Conservation (phyloP, 2,113 vertebrate genomes). For the Pomatostomus ruficeps region DNA sequence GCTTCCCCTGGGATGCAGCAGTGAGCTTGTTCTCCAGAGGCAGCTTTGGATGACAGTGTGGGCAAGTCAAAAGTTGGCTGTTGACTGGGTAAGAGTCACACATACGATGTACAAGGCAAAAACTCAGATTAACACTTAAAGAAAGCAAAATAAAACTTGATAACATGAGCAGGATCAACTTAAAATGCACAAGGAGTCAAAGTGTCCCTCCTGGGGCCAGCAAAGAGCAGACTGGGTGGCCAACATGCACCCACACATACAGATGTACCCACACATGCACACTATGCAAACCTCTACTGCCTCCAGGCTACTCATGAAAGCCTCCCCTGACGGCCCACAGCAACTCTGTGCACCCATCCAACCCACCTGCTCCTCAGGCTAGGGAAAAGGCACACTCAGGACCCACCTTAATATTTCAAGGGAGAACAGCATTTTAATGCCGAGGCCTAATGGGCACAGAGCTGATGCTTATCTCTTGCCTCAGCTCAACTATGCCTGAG, state of each 20-base stretch:
- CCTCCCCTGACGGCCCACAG: not conserved
- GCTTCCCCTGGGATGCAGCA: not conserved
- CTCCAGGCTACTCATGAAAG: not conserved
- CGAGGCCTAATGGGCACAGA: not conserved
- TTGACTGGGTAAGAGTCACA: constrained; percentile 66
- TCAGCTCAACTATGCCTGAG: not conserved
- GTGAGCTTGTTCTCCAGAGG: not conserved
- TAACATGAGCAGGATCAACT: constrained; percentile 51
- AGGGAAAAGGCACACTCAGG: not conserved
- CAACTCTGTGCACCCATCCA: not conserved
- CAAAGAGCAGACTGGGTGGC: not conserved
- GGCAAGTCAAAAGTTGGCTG: not conserved
- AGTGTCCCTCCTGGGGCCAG: not conserved
- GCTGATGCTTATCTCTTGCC: not conserved
- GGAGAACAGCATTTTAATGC: not conserved
- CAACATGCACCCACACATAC: not conserved
- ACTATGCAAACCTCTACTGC: not conserved
- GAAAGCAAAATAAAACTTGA: constrained; percentile 50
- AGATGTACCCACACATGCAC: not conserved
- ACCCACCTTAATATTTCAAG: not conserved
- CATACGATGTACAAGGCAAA: not conserved
- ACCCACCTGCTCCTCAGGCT: not conserved
- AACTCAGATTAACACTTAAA: constrained; percentile 33
- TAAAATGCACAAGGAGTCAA: constrained; percentile 24
- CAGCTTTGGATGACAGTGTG: not conserved